Base-by-base conservation (phyloP, 1,140 invertebrate species). In the Bombus impatiens region DNA sequence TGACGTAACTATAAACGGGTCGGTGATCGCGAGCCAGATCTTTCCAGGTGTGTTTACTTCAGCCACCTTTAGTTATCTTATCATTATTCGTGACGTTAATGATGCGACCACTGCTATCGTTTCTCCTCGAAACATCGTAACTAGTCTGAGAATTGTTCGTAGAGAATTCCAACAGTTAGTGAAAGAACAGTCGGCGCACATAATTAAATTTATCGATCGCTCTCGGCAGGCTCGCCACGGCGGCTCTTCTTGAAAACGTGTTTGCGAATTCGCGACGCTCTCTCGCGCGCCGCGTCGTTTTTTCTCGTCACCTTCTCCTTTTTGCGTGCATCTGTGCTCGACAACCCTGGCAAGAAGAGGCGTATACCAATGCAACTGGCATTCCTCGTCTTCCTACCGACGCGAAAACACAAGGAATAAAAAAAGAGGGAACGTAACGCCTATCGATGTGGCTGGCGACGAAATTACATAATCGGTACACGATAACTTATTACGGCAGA, bases 191-290 rank as follows among this genome's bases (percentile, higher is more conserved):
- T n/a, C 37, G 37, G 32, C 37, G 44, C 18, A 72, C 44, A 68
- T 89, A 89, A 89, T 88, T 83, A 86, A 88, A 86, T 84, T 82
- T 87, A 87, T 89, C 88, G 88, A 89, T 89, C 74, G 67, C 28
- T 10, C 32, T 37, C 5, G 32, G 32, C 53, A 1, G 25, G 8
- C n/a, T 68, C 9, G 44, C 8, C 62, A 44, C 76, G 42, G 72
- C 37, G 72, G n/a, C 35, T 22, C 37, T 44, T 65, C 59, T 86
- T 47, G 82, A 74, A 72, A 85, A 85, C 74, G 68, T 72, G 44
- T 76, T 53, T 47, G 74, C 71, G 71, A 59, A 62, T 82, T 81
- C 47, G 47, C 65, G 57, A n/a, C 75, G 75, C 42, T 59, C 40
- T 83, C 84, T 87, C 67, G 57, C 47, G n/a, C 81, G 40, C 42